A percentile compares a stretch with the other conserved stretches of the same genome.
phyloP scores from a whole-genome alignment of 2,888 invertebrate species.

The Malthinus seriepunctatus region DNA sequence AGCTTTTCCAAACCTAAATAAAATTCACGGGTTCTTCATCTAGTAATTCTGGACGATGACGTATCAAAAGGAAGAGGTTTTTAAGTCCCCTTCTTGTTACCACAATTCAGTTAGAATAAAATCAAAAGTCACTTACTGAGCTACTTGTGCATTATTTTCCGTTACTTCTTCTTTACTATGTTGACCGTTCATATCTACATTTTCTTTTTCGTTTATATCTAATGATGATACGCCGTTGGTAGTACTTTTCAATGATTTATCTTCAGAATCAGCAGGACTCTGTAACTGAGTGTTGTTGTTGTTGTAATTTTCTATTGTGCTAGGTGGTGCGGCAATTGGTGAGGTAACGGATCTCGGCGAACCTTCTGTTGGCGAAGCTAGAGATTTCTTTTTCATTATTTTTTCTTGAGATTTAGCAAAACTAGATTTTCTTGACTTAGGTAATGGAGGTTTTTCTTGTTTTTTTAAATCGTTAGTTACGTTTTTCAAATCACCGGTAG shows the following conservation, averaged over 20 bases:
- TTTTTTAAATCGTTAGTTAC: slow-evolving; percentile 41
- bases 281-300: slow-evolving; percentile 2
- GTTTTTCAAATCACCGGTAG: slow-evolving; percentile 48
- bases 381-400: slow-evolving; percentile 33
- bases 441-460: slow-evolving; percentile 58
- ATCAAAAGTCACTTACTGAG: slow-evolving; percentile 21
- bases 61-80: no score
- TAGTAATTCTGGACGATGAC: no score
- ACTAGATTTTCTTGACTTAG: slow-evolving; percentile 52
- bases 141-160: slow-evolving; percentile 18
- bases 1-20: no score
- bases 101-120: neutral
- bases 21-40: no score
- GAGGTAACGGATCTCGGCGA: slow-evolving; percentile 35
- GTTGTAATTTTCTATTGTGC: slow-evolving; percentile 10
- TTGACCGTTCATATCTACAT: slow-evolving; percentile 5
- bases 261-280: slow-evolving; percentile 13
- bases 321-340: slow-evolving; percentile 26
- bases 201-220: slow-evolving; percentile 10
- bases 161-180: slow-evolving; percentile 8
- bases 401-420: slow-evolving; percentile 40
- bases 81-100: neutral
- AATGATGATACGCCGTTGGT: neutral
- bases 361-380: slow-evolving; percentile 36
- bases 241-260: slow-evolving; percentile 11